phyloP scores from a whole-genome alignment of 2,888 invertebrate species.

The Xanthorhoe designata region DNA sequence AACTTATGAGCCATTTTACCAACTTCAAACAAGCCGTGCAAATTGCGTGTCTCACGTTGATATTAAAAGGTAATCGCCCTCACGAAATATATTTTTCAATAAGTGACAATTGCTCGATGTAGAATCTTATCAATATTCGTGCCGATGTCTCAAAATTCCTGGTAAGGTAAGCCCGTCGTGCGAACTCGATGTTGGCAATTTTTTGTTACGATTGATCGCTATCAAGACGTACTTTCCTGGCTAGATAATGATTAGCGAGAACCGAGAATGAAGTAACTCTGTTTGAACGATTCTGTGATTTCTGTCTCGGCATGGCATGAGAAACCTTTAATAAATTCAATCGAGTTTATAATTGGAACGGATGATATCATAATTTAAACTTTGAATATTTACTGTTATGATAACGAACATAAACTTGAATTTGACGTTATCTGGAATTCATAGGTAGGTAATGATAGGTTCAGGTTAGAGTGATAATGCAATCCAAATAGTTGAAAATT shows the following conservation, averaged over 20 bases:
- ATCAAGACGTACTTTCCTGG: slow-evolving; percentile 44
- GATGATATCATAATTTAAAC: slow-evolving; percentile 16
- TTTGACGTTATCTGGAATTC: not conserved
- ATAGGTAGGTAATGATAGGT: not conserved
- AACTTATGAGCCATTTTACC: slow-evolving; percentile 26
- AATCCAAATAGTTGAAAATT: not conserved
- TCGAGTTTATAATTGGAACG: slow-evolving; percentile 17
- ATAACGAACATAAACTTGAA: no score
- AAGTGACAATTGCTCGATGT: slow-evolving; percentile 43
- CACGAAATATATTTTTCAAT: slow-evolving; percentile 39
- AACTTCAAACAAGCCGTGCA: slow-evolving; percentile 32
- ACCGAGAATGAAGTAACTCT: slow-evolving; percentile 46
- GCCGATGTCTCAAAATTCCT: slow-evolving; percentile 53
- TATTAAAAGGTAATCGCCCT: slow-evolving; percentile 41
- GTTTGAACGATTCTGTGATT: slow-evolving; percentile 39
- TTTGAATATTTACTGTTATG: not conserved
- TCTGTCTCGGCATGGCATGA: slow-evolving; percentile 26
- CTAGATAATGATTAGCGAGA: slow-evolving; percentile 51
- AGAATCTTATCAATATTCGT: slow-evolving; percentile 60
- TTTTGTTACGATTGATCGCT: slow-evolving; percentile 57
- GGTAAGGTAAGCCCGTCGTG: slow-evolving; percentile 51
- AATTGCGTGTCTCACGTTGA: slow-evolving; percentile 25
- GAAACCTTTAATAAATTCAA: slow-evolving; percentile 23
- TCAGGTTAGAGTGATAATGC: not conserved
- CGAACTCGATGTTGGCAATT: slow-evolving; percentile 54